Evolutionary conservation across 2,888 invertebrate genomes (phyloP).

Genomic region (Erebia ligea): DNA sequence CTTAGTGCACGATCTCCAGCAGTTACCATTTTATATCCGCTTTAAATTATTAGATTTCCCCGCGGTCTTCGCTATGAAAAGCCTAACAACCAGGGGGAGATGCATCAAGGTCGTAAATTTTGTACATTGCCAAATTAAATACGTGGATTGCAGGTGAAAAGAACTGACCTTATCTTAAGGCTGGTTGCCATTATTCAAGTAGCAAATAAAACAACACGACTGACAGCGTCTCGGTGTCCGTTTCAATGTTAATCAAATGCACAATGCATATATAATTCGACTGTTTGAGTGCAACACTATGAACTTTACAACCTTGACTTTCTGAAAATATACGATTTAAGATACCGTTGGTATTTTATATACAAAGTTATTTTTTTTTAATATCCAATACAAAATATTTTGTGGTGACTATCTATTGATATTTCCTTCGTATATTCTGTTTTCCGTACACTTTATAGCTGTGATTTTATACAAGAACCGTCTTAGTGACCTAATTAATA

Average conservation of each 20-base stretch:
- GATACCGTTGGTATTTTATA: too few species aligned
- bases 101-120: constrained; percentile 54
- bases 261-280: neutral
- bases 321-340: too few species aligned
- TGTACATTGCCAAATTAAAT: constrained; percentile 72
- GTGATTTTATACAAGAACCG: too few species aligned
- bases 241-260: neutral
- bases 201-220: neutral
- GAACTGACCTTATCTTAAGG: constrained; percentile 43
- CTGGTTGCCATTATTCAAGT: neutral
- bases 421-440: too few species aligned
- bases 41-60: constrained; percentile 51
- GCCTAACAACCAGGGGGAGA: constrained; percentile 38
- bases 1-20: constrained; percentile 35
- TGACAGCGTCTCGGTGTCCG: neutral
- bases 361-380: too few species aligned
- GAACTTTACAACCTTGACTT: too few species aligned
- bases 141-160: constrained; percentile 76
- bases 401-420: too few species aligned
- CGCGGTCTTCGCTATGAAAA: constrained; percentile 41
- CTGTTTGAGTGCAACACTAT: too few species aligned
- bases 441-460: too few species aligned
- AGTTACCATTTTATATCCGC: constrained; percentile 43
- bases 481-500: too few species aligned
- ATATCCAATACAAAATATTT: too few species aligned